Base-by-base conservation (phyloP, 2,113 vertebrate genomes). In the Microtus ochrogaster region DNA sequence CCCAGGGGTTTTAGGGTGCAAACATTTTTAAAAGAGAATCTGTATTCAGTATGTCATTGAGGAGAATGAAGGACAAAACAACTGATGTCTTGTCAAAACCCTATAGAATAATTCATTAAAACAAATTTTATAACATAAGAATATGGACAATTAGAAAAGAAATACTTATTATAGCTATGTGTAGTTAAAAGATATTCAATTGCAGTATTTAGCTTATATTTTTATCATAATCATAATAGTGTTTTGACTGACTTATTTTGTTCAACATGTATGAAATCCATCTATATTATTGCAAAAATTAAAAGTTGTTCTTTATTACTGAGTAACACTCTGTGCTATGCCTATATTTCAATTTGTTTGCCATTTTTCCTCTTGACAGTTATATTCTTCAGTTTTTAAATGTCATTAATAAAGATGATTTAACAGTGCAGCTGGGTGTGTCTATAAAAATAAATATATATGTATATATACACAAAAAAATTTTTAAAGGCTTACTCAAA, bases 1-100 rank as follows among this genome's bases (percentile, higher is more conserved):
- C 84, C 61, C 70, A 76, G 30, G 89, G n/a, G 39, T 77, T 95
- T 84, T 85, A 73, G 28, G 78, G 65, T 88, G 21, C 30, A 95
- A 87, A 30, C 9, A 8, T 19, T 74, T 93, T 94, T 47, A 74
- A 83, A 33, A 85, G 28, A 90, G 33, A 88, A 77, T 74, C 93
- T 87, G 19, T 94, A 76, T 93, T 36, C 68, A 65, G 58, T 78
- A 22, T 47, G 13, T 26, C 58, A 91, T 33, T 3, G 26, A 66
- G 14, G 9, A 81, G 11, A 79, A 36, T 55, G 19, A 79, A 55
- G 17, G 21, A 36, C 10, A n/a, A 58, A n/a, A n/a, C 39, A 84
- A 66, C 28, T 21, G 16, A 44, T 44, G 2, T 44, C n/a, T 41
- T 84, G 4, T 44, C 14, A 17, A 84, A 84, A 22, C 44, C 11